A percentile compares a stretch with the other conserved stretches of the same genome.
Conservation (phyloP, 2,113 vertebrate genomes). For the Coreoperca whiteheadi region DNA sequence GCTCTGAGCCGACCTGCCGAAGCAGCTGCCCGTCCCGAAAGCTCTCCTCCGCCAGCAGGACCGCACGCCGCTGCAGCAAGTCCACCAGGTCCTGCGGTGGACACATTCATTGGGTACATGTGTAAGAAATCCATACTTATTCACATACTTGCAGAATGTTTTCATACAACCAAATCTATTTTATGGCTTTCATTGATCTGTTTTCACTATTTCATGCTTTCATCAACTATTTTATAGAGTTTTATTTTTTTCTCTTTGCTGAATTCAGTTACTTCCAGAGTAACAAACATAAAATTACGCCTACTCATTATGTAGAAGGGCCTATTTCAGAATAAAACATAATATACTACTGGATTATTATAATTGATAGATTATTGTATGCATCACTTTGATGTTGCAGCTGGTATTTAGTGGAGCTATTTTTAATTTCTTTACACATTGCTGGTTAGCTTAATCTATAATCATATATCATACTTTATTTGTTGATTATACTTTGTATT, state of each 20-base stretch:
- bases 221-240: not conserved
- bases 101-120: not conserved
- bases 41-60: slow-evolving; percentile 63
- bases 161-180: not conserved
- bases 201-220: not conserved
- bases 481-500: too few species aligned
- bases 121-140: not conserved
- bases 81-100: slow-evolving; percentile 65
- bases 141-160: not conserved
- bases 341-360: too few species aligned
- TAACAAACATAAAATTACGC: too few species aligned
- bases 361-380: too few species aligned
- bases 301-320: too few species aligned
- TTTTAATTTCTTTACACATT: too few species aligned
- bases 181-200: not conserved
- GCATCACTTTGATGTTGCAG: too few species aligned
- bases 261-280: not conserved
- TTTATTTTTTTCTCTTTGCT: not conserved
- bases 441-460: too few species aligned
- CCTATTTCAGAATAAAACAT: too few species aligned
- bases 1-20: slow-evolving; percentile 74
- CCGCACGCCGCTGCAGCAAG: slow-evolving; percentile 65
- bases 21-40: slow-evolving; percentile 64
- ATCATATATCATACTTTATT: too few species aligned
- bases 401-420: too few species aligned